Base-by-base conservation (phyloP, 2,113 vertebrate species). In the Semnopithecus entellus region DNA sequence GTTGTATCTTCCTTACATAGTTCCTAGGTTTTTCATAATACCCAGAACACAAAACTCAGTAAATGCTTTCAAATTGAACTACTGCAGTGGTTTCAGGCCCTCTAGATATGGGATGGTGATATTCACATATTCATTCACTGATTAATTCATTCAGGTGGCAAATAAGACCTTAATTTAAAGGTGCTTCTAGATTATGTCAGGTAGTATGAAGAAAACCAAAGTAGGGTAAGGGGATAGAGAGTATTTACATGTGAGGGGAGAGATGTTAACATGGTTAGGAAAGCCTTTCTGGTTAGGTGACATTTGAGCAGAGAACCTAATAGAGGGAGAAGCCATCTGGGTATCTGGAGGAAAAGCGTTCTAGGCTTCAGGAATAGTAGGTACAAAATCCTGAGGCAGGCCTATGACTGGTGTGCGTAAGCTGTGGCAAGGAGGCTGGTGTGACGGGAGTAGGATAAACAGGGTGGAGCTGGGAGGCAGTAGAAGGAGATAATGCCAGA, bases 1-100 rank as follows among this genome's bases (percentile, higher is more conserved):
- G 82, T 97, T 85, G 82, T 7, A 85, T 66, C 50, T 93, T 82
- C 48, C 68, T 86, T 81, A 88, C 7, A 78, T 6, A 70, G 22
- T 79, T 76, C 43, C 84, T 87, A 32, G 43, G n/a, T 75, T 38
- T 94, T 16, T 55, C 18, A 20, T 55, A 52, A 25, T 66, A 50
- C 35, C 50, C 43, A 84, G 87, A 79, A 40, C 30, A 48, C 13
- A 43, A 92, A 75, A 92, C 40, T 83, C 64, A 76, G 40, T 48
- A 75, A 90, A 45, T 78, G 16, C 23, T 96, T 85, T 94, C 80
- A 80, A 91, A 87, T 14, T 50, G 55, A 97, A 80, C 30, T 30
- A 76, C 3, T 32, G 20, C 2, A 45, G 38, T 23, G 16, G n/a
- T 25, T 96, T 95, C 52, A 80, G 92, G 27, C 11, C 17, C 32